Evolutionary conservation across 2,113 vertebrate species (phyloP), one percentile per base, ranked within the genome.

Genomic region (Toxotes jaculatrix): DNA sequence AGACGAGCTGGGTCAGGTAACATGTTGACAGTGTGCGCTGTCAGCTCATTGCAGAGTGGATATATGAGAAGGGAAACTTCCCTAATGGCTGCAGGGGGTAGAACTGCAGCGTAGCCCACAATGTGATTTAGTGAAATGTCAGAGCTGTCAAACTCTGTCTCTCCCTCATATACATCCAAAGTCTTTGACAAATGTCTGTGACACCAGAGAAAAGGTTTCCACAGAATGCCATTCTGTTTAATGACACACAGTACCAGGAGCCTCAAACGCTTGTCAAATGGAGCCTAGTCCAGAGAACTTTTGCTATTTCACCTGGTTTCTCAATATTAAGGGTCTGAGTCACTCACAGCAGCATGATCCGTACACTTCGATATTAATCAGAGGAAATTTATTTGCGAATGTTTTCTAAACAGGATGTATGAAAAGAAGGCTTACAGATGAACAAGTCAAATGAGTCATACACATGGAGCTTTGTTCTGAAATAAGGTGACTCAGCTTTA

Each of bases 101-200:
- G 79, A 85, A 88, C 80, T 84, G 88, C 74, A 72, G 84, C 64
- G 36, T 63, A 57, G 85, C 81, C 66, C 7, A 0, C 74, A 32
- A 62, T 87, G 77, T 92, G 89, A 93, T 91, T 91, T 83, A 92
- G 84, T 84, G 81, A 92, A 92, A 92, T 91, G 89, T 76, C 93
- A 92, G 74, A 36, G 79, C 89, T 92, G 91, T 89, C 92, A 89
- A 80, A 89, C 66, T 57, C 79, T 53, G 74, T 83, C 85, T 83
- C 77, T 83, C 57, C 56, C 87, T 90, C 79, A 81, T 75, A 88
- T 74, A 76, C 78, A 83, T 88, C 87, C 61, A 72, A 74, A 80
- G 72, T 85, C 65, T 84, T 75, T 90, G 90, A 93, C 85, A 85
- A 92, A 93, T 92, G 86, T 87, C 71, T 85, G 78, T 76, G 85